Conservation (phyloP, 2,888 invertebrate genomes). For the Acanthosepion lycidas region DNA sequence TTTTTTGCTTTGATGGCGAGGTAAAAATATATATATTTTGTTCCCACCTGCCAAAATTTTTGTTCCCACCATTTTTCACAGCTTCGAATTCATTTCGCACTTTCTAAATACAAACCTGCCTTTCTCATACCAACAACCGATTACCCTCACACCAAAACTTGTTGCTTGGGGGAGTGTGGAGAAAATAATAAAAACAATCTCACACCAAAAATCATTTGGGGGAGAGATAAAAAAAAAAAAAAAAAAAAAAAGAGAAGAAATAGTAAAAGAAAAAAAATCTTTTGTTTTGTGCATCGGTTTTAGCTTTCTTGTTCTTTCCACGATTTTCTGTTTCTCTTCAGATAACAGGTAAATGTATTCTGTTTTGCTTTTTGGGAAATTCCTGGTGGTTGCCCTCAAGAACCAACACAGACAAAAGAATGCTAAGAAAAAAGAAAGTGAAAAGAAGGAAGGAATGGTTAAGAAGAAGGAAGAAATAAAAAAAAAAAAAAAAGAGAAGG, state of each 20-base stretch:
- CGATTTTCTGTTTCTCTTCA: background rate
- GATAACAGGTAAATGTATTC: background rate
- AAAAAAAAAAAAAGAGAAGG: background rate
- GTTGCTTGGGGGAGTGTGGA: background rate
- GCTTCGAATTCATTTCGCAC: background rate
- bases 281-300: background rate
- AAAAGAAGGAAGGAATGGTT: background rate
- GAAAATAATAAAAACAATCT: background rate
- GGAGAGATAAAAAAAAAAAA: background rate
- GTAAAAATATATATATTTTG: background rate
- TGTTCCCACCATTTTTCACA: background rate
- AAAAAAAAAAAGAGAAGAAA: background rate
- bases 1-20: background rate
- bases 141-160: slow-evolving; percentile 1
- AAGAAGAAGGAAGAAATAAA: background rate
- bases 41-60: background rate
- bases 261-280: background rate
- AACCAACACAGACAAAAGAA: background rate
- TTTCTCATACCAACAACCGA: background rate
- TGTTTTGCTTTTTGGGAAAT: background rate
- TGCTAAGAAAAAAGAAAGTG: background rate
- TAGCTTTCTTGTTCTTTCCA: background rate
- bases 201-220: background rate
- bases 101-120: background rate
- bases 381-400: background rate